These are phyloP conservation scores for Heterohyrax brucei DNA, from an alignment of 2,797 vertebrate genomes.

Conservation along the genomic window DNA sequence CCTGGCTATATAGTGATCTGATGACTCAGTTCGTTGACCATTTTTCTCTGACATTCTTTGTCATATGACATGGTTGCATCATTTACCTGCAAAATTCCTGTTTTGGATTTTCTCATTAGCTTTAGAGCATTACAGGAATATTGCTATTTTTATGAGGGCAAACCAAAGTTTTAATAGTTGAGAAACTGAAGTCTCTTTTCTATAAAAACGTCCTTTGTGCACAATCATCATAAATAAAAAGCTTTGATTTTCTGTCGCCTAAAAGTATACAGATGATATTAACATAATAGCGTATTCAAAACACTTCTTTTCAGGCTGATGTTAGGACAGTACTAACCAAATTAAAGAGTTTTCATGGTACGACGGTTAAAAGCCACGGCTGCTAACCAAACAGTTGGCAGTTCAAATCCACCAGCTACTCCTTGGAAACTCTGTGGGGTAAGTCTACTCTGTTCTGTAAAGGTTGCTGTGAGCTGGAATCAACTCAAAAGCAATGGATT, in stretches of 20 bases:
- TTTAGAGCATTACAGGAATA: neutral
- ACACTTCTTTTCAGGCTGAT: neutral
- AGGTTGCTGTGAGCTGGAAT: too few relatives aligned
- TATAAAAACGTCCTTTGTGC: neutral
- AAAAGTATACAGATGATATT: neutral
- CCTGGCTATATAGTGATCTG: neutral
- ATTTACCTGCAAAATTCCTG: constrained; percentile 2
- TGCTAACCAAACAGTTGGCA: too few relatives aligned
- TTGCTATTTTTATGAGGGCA: neutral
- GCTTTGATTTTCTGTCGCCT: neutral
- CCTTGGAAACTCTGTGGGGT: too few relatives aligned
- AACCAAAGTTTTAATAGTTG: neutral
- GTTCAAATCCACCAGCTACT: too few relatives aligned
- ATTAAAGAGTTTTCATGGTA: neutral
- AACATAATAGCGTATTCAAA: neutral
- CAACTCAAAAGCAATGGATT: too few relatives aligned
- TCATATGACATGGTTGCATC: neutral
- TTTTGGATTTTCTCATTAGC: neutral
- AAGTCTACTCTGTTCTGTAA: too few relatives aligned
- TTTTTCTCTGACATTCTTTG: constrained; percentile 8
- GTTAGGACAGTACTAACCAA: neutral
- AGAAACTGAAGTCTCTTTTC: constrained; percentile 42
- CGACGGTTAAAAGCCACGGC: too few relatives aligned
- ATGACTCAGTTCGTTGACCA: neutral
- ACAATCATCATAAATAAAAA: constrained; percentile 35